Percentiles rank a stretch among this genome's conserved stretches.
Evolutionary conservation across 2,113 vertebrate genomes (phyloP).

Genomic region (Forbesichthys papilliferus): DNA sequence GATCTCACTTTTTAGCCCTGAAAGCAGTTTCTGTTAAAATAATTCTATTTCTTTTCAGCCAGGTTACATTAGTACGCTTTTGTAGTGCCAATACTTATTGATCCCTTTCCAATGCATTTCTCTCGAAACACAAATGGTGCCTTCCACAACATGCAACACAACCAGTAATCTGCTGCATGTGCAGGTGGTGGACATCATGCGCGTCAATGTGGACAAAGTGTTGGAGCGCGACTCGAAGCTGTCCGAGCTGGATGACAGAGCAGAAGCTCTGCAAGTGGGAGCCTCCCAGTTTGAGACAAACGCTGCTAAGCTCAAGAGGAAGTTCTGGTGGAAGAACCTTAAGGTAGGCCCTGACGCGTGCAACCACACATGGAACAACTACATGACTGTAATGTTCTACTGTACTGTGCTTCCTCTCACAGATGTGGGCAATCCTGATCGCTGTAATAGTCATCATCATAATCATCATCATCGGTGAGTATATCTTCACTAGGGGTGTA

Average conservation of each 20-base stretch:
- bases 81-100: not conserved
- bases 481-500: slow-evolving; percentile 3
- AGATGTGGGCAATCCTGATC: slow-evolving; percentile 98
- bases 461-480: slow-evolving; percentile 92
- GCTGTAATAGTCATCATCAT: slow-evolving; percentile 85
- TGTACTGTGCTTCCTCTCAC: slow-evolving; percentile 20
- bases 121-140: not conserved
- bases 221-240: slow-evolving; percentile 93
- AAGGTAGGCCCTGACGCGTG: slow-evolving; percentile 71
- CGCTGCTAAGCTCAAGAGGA: slow-evolving; percentile 90
- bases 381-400: not conserved
- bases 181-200: slow-evolving; percentile 97
- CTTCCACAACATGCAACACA: not conserved
- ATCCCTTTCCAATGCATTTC: not conserved
- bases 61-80: not conserved
- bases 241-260: slow-evolving; percentile 89
- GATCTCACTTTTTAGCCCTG: not conserved
- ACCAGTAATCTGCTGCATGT: not conserved
- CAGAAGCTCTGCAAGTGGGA: slow-evolving; percentile 92
- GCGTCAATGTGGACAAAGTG: slow-evolving; percentile 96
- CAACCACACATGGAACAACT: not conserved
- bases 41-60: not conserved
- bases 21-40: no score
- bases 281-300: slow-evolving; percentile 97
- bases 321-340: slow-evolving; percentile 92